Conservation (phyloP, 2,113 vertebrate genomes). For the Takifugu bimaculatus region DNA sequence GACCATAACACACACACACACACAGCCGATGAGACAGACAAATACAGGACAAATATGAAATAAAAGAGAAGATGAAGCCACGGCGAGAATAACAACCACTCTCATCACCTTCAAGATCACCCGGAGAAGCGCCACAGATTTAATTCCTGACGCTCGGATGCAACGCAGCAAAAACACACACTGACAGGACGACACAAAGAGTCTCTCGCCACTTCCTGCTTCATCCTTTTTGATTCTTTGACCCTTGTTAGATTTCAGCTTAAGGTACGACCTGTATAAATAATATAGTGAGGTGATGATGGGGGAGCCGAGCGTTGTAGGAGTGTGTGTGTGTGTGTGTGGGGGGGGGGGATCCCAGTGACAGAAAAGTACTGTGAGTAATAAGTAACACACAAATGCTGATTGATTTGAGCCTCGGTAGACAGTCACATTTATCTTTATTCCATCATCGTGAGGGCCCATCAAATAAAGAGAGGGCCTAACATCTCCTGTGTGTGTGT, state of each 20-base stretch:
- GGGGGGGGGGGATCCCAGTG: conserved; percentile 64
- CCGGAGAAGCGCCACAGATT: conserved; percentile 34
- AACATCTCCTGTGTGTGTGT: conserved; percentile 35
- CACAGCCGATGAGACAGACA: not conserved
- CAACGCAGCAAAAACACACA: conserved; percentile 27
- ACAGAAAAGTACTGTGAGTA: conserved; percentile 80
- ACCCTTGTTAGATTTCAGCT: conserved; percentile 75
- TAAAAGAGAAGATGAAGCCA: conserved; percentile 10
- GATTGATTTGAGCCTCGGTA: conserved; percentile 78
- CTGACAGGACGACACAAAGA: conserved; percentile 9
- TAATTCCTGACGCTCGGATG: conserved; percentile 45
- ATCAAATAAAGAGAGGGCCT: conserved; percentile 70
- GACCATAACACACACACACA: conserved; percentile 8
- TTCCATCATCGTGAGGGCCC: conserved; percentile 71
- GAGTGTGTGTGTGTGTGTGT: conserved; percentile 47
- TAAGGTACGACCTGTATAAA: conserved; percentile 74
- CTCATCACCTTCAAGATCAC: conserved; percentile 1
- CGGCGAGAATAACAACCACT: not conserved
- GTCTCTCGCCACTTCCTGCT: conserved; percentile 8
- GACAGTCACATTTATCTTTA: conserved; percentile 79
- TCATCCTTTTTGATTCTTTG: conserved; percentile 52
- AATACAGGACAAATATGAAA: not conserved
- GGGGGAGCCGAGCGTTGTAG: conserved; percentile 30
- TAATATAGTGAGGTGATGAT: conserved; percentile 38
- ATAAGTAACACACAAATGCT: conserved; percentile 82